Evolutionary conservation across 2,797 vertebrate genomes (phyloP).

Genomic region (Pyrocephalus nanus): DNA sequence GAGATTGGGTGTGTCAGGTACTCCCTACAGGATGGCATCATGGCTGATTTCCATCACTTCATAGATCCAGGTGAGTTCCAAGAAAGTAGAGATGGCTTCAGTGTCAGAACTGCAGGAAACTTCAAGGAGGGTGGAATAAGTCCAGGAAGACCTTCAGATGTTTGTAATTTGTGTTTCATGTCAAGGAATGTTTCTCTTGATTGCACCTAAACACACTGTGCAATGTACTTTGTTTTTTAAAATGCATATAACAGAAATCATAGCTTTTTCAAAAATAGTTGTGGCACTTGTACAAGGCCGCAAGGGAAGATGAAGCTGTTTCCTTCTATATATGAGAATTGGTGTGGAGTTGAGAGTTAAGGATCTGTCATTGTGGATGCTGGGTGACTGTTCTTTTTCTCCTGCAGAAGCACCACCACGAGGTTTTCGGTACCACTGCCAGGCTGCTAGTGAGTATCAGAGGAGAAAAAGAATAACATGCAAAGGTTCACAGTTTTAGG

Average conservation of each 20-base stretch:
- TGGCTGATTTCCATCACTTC: conserved; percentile 77
- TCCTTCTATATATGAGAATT: not conserved
- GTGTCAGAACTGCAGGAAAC: not conserved
- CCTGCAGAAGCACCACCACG: conserved; percentile 75
- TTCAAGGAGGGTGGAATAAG: not conserved
- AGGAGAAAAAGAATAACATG: not conserved
- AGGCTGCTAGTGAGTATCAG: conserved; percentile 75
- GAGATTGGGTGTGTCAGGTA: conserved; percentile 81
- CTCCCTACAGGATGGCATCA: conserved; percentile 75
- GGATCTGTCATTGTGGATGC: not conserved
- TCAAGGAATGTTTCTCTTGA: not conserved
- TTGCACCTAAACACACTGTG: not conserved
- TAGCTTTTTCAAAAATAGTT: not conserved
- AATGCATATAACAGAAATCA: not conserved
- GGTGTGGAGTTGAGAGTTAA: not conserved
- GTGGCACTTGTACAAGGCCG: not conserved
- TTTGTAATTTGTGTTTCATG: not conserved
- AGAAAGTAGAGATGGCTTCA: not conserved
- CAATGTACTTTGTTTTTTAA: not conserved
- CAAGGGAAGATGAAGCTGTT: not conserved
- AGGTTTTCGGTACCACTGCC: conserved; percentile 82
- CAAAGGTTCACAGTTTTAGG: not conserved
- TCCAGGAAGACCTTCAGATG: not conserved
- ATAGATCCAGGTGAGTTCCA: conserved; percentile 75
- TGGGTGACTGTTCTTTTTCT: not conserved